These are phyloP conservation scores for Epizoanthus scotinus DNA, from an alignment of 92 coral and sea anemone species.

Conservation along the genomic window DNA sequence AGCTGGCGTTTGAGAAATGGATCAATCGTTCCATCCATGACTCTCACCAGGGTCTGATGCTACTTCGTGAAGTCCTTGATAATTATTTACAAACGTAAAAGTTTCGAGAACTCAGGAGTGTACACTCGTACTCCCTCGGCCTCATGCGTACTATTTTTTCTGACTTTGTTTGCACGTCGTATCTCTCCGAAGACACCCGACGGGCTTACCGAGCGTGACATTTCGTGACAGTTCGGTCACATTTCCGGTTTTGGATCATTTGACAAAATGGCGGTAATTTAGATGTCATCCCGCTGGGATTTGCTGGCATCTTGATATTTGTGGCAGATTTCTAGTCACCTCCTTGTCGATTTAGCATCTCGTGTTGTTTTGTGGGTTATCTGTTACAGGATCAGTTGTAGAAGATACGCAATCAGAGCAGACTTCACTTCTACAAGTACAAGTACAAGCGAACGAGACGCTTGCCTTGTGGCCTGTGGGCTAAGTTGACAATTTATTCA, in stretches of 20 bases:
- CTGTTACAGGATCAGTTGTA: neutral
- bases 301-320: neutral
- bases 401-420: neutral
- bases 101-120: too few relatives aligned
- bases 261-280: constrained; percentile 19
- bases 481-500: too few relatives aligned
- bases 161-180: neutral
- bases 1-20: constrained; percentile 78
- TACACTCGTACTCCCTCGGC: too few relatives aligned
- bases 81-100: too few relatives aligned
- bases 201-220: neutral
- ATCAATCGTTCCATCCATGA: constrained; percentile 77
- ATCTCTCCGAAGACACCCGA: neutral
- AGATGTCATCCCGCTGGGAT: neutral
- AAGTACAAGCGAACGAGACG: neutral
- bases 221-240: neutral
- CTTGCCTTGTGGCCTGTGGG: too few relatives aligned
- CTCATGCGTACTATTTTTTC: too few relatives aligned
- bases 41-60: neutral
- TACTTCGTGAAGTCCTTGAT: too few relatives aligned
- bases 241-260: neutral
- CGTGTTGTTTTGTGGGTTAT: neutral
- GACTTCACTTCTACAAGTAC: neutral
- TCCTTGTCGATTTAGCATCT: neutral
- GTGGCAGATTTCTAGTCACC: neutral